phyloP scores from a whole-genome alignment of 2,888 invertebrate genomes.

The Cephus pulcher region DNA sequence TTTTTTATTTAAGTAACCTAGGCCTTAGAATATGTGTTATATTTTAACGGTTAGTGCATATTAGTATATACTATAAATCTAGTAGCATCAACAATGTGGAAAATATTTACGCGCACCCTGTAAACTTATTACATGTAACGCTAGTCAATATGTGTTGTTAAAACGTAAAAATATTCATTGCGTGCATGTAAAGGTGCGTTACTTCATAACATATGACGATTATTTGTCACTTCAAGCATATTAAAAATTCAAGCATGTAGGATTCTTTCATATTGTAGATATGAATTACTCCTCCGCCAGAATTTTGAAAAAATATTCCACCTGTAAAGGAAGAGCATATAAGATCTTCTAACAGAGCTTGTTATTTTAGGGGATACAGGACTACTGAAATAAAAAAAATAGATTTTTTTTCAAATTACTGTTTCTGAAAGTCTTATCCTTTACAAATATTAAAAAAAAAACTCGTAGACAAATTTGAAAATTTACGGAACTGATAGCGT shows the following conservation, averaged over 20 bases:
- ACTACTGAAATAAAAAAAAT: too few relatives aligned
- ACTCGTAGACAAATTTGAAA: too few relatives aligned
- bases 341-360: neutral
- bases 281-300: constrained; percentile 51
- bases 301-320: constrained; percentile 85
- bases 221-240: neutral
- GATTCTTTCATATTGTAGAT: neutral
- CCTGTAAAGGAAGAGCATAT: constrained; percentile 42
- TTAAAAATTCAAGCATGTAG: neutral
- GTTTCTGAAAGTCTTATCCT: too few relatives aligned
- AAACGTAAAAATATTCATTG: neutral
- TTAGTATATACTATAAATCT: neutral
- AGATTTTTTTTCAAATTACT: too few relatives aligned
- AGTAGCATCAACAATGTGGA: neutral
- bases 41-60: neutral
- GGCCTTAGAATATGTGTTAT: neutral
- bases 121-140: neutral
- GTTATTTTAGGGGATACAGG: constrained; percentile 5
- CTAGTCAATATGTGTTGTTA: neutral
- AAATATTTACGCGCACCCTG: neutral
- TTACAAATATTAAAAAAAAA: too few relatives aligned
- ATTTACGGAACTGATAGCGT: too few relatives aligned
- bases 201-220: neutral
- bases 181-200: neutral
- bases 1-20: neutral